A percentile compares a stretch with the other conserved stretches of the same genome.
phyloP scores from a whole-genome alignment of 2,113 vertebrate species.

The Thunnus maccoyii region DNA sequence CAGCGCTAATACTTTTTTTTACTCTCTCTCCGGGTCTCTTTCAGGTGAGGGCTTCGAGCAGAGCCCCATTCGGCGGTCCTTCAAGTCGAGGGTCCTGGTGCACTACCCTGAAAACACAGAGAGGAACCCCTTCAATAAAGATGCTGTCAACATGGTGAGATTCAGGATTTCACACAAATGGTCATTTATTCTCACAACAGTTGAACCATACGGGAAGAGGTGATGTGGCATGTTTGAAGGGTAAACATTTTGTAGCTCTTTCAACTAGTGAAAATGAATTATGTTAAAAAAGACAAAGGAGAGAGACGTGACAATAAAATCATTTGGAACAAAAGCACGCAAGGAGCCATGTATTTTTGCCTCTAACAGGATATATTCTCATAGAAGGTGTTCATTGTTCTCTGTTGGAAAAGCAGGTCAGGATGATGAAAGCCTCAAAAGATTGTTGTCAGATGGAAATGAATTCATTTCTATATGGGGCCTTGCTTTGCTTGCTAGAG shows the following conservation, averaged over 20 bases:
- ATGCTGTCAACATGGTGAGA: constrained; percentile 97
- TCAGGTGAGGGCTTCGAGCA: constrained; percentile 97
- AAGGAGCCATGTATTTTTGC: not conserved
- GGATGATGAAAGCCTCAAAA: constrained; percentile 25
- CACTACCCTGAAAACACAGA: constrained; percentile 97
- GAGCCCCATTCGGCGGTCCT: constrained; percentile 95
- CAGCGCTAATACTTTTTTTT: not conserved
- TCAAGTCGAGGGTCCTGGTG: constrained; percentile 96
- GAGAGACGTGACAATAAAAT: not conserved
- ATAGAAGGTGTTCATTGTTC: constrained; percentile 16
- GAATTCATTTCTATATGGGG: not conserved
- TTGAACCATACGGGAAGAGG: not conserved
- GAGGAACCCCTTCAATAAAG: constrained; percentile 95
- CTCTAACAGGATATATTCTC: not conserved
- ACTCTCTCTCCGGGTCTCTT: constrained; percentile 28
- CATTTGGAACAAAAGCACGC: not conserved
- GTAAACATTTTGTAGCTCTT: constrained; percentile 4
- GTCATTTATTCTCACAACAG: not conserved
- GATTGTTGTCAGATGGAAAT: not conserved
- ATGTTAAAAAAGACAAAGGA: not conserved
- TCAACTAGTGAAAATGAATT: not conserved
- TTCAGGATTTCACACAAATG: not conserved
- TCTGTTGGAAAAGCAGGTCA: constrained; percentile 13
- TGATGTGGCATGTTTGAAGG: not conserved
- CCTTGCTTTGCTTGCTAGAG: not conserved